Evolutionary conservation across 1,140 invertebrate genomes (phyloP), one percentile per base, ranked within the genome.

Genomic region (Limonius californicus): DNA sequence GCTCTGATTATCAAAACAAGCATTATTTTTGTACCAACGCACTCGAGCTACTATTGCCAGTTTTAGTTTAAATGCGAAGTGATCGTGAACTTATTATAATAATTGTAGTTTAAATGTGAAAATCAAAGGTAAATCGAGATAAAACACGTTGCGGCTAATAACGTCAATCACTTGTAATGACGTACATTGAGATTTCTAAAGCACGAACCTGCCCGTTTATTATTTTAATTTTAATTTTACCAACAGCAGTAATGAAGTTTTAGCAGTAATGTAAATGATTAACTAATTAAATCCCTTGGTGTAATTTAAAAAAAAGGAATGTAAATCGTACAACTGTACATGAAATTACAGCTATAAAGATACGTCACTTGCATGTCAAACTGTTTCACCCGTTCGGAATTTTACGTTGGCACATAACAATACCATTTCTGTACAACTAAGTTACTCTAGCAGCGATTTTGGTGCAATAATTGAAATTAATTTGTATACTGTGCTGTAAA

Each of bases 361-460:
- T 45, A 23, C 39, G 45, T 18, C 57, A 59, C 57, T 11, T 16
- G 67, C 57, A 67, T 54, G 57, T 62, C 59, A 54, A 42, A 57
- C 14, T 14, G 21, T 50, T 9, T 42, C 6, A 43, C 30, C 19
- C 35, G 23, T 62, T 45, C 20, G 14, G 35, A 2, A 2, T 14
- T 12, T 39, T 11, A 39, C 2, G n/a, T 12, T 6, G n/a, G n/a
- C 2, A 9, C 7, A 39, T n/a, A 9, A 1, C 2, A 7, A 39
- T 11, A 14, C 11, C 7, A 9, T 39, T 39, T 39, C n/a, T 12
- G 1, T 14, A 11, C n/a, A 6, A 39, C n/a, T 11, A 39, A 39
- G 2, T 6, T 14, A 39, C 19, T 1, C 39, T 9, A 16, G 42
- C 14, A 56, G 57, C 57, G 56, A 62, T 57, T 47, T 65, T 55